These are phyloP conservation scores for Chionomys nivalis DNA, from an alignment of 2,113 vertebrate genomes.

Conservation along the genomic window DNA sequence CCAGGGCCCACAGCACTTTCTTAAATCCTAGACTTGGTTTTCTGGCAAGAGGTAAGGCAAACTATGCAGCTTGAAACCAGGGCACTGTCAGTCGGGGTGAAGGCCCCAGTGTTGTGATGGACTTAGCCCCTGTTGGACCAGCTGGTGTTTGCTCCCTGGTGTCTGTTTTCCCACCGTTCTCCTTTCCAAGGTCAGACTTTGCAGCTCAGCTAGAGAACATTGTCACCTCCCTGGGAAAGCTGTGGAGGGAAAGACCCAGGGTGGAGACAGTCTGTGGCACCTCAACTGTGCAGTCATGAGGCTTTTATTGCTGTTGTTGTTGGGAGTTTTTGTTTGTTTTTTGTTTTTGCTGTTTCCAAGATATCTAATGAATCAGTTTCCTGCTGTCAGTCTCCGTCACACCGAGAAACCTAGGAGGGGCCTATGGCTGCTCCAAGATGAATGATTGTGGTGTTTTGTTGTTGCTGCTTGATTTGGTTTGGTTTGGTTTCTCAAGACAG, in stretches of 20 bases:
- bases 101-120: neutral
- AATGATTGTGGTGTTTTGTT: neutral
- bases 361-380: conserved; percentile 49
- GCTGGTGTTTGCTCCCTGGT: conserved; percentile 54
- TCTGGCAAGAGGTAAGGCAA: conserved; percentile 36
- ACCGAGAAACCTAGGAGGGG: neutral
- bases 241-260: neutral
- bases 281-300: neutral
- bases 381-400: conserved; percentile 33
- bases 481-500: neutral
- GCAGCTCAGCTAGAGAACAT: too few species aligned
- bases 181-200: conserved; percentile 66
- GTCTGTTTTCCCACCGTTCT: conserved; percentile 56
- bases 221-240: conserved; percentile 9
- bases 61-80: neutral
- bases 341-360: conserved; percentile 1
- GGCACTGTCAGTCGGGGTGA: neutral
- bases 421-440: neutral
- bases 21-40: conserved; percentile 2
- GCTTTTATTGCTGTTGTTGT: neutral
- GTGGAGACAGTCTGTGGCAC: neutral
- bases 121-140: conserved; percentile 37
- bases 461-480: too few species aligned
- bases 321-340: neutral
- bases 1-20: neutral